These are phyloP conservation scores for Sebastes cheni DNA, from an alignment of 2,797 vertebrate genomes.

Conservation along the genomic window DNA sequence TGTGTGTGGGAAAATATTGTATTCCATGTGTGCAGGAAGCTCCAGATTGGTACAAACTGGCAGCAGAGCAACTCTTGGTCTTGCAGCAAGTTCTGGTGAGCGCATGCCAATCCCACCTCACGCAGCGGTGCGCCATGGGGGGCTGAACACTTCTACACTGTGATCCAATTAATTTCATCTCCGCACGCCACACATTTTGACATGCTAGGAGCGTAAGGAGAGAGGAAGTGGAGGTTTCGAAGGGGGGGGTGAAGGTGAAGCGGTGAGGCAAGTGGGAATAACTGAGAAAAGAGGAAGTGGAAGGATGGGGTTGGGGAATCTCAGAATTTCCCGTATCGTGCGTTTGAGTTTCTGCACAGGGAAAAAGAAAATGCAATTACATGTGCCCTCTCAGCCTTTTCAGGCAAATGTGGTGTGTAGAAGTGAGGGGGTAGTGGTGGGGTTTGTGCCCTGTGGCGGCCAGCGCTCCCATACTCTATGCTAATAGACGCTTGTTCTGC, in stretches of 20 bases:
- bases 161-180: constrained; percentile 84
- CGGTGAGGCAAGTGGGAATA: constrained; percentile 58
- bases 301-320: constrained; percentile 58
- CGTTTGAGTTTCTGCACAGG: constrained; percentile 71
- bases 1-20: neutral
- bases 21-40: constrained; percentile 28
- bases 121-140: constrained; percentile 57
- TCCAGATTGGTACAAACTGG: constrained; percentile 57
- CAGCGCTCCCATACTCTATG: constrained; percentile 66
- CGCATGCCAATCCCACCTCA: constrained; percentile 57
- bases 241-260: constrained; percentile 61
- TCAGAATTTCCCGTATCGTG: constrained; percentile 69
- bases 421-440: constrained; percentile 50
- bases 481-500: constrained; percentile 79
- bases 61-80: constrained; percentile 40
- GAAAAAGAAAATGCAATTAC: constrained; percentile 83
- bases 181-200: constrained; percentile 71
- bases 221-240: constrained; percentile 65
- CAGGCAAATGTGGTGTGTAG: constrained; percentile 59
- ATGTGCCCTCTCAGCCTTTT: constrained; percentile 76
- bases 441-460: constrained; percentile 64
- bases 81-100: constrained; percentile 40
- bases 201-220: constrained; percentile 69
- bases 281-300: constrained; percentile 52
- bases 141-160: constrained; percentile 72